These are phyloP conservation scores for Cosmorhoe ocellata DNA, from an alignment of 2,888 invertebrate species.

Conservation along the genomic window DNA sequence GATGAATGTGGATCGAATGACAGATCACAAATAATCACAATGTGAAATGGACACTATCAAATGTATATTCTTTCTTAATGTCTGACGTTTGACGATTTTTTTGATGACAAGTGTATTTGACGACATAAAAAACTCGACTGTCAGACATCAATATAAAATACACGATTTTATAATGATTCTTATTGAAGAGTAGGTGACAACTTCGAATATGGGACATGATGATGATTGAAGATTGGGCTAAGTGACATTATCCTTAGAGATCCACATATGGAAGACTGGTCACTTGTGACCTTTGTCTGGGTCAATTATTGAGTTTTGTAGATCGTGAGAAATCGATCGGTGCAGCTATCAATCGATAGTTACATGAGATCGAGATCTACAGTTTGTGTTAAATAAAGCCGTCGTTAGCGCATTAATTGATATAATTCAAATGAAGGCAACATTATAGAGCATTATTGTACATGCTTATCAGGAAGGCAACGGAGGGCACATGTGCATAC, in stretches of 20 bases:
- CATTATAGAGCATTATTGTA: no score
- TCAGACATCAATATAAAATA: neutral
- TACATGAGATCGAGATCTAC: no score
- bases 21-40: slow-evolving; percentile 44
- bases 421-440: no score
- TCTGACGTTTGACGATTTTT: no score
- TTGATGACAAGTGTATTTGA: no score
- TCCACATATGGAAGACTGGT: no score
- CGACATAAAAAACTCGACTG: neutral
- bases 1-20: slow-evolving; percentile 55
- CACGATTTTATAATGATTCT: slow-evolving; percentile 25
- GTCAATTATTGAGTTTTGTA: neutral
- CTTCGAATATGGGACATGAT: slow-evolving; percentile 8
- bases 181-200: slow-evolving; percentile 28
- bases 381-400: no score
- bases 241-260: slow-evolving; percentile 25
- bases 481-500: no score
- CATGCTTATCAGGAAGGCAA: no score
- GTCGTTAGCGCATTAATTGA: no score
- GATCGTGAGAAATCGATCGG: slow-evolving; percentile 4
- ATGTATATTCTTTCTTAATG: no score
- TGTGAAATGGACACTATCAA: slow-evolving; percentile 11
- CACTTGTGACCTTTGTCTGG: neutral
- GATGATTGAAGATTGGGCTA: slow-evolving; percentile 26
- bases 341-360: no score